Base-by-base conservation (phyloP, 2,113 vertebrate species). In the Numenius arquata region DNA sequence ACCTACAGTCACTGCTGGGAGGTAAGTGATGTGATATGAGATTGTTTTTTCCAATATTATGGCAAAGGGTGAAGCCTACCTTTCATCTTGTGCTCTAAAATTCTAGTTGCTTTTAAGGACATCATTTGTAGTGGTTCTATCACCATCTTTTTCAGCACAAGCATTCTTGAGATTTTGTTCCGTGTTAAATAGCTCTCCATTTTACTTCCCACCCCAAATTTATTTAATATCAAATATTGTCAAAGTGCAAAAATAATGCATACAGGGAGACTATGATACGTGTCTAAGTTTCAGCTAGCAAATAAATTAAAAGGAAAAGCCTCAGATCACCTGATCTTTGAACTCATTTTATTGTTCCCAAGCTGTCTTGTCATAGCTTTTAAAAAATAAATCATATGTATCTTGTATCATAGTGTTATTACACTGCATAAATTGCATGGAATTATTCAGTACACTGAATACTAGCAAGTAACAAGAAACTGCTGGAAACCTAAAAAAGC, bases 281-380 rank as follows among this genome's bases (percentile, higher is more conserved):
- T 12, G 6, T 52, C 38, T 91, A 58, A 6, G 13, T 67, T 86
- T 58, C 65, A 78, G 22, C 15, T 58, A 70, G 26, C 19, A 89
- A 82, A 93, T 43, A 62, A 82, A 95, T 89, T 50, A 55, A 91
- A 96, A 96, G 36, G 63, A 96, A 95, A 93, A 88, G 5, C 50
- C 58, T 29, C 92, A 79, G 36, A 72, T 89, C 90, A 73, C 50
- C 48, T 67, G 34, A 40, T 95, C 73, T 93, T 87, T 89, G 32
- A 85, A 94, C 89, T 74, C 0, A 74, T 92, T 97, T 97, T 97
- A 96, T 97, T 94, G 27, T 88, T 94, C 67, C 55, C 82, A 94
- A 94, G 52, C 47, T 85, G 21, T 79, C 26, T 95, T 47, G 17
- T 58, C 43, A 91, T 85, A 93, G 19, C 26, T 79, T 94, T 79